Conservation (phyloP, 2,797 vertebrate genomes). For the Geotrypetes seraphini region DNA sequence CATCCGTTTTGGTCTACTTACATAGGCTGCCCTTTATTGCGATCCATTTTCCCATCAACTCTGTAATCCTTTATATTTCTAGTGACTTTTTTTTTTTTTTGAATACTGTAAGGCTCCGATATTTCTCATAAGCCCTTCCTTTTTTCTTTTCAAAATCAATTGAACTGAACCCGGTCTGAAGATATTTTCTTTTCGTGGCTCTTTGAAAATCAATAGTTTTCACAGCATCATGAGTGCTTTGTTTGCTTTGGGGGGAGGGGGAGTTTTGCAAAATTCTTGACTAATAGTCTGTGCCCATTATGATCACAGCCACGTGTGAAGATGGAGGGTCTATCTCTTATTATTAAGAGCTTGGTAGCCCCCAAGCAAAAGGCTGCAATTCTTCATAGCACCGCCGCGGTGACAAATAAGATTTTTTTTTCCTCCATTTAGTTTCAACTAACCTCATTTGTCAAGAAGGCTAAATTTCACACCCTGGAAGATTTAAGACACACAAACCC, state of each 20-base stretch:
- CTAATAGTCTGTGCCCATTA: slow-evolving; percentile 39
- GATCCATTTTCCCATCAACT: background rate
- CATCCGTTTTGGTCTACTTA: no score
- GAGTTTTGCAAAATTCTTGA: slow-evolving; percentile 28
- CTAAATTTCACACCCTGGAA: slow-evolving; percentile 44
- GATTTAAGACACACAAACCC: slow-evolving; percentile 44
- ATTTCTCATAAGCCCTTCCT: background rate
- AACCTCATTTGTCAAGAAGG: slow-evolving; percentile 50
- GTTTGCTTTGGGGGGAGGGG: no score
- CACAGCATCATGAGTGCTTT: slow-evolving; percentile 49
- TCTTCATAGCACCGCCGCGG: slow-evolving; percentile 53
- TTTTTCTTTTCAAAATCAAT: slow-evolving; percentile 42
- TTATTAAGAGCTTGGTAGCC: slow-evolving; percentile 57
- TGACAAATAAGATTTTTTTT: slow-evolving; percentile 57
- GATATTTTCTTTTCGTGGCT: slow-evolving; percentile 44
- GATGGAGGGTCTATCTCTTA: slow-evolving; percentile 53
- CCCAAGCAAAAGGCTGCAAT: slow-evolving; percentile 53
- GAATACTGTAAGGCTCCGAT: background rate
- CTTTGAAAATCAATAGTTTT: slow-evolving; percentile 61
- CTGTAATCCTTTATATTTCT: background rate
- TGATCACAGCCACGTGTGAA: slow-evolving; percentile 42
- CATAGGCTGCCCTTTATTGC: no score
- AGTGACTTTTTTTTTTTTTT: background rate
- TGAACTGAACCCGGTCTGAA: slow-evolving; percentile 39
- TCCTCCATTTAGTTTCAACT: slow-evolving; percentile 50